Conservation (phyloP, 2,113 vertebrate genomes). For the Drymodes brunneopygia region DNA sequence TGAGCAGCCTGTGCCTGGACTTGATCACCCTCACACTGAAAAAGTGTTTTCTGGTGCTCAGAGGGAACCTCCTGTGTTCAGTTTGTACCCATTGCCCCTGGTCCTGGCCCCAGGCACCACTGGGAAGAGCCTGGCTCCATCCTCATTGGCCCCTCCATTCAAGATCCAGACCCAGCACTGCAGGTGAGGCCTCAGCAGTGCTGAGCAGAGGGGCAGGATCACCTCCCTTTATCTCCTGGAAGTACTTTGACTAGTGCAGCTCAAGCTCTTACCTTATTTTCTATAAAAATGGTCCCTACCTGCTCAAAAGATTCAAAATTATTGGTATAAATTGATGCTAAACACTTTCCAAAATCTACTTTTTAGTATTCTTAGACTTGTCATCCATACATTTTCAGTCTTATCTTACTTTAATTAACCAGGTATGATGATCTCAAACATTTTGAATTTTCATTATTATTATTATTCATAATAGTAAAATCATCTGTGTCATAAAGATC, state of each 20-base stretch:
- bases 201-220: background rate
- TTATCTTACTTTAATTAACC: background rate
- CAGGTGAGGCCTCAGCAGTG: background rate
- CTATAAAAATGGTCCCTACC: background rate
- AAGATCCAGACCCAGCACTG: background rate
- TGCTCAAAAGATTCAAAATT: background rate
- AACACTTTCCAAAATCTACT: background rate
- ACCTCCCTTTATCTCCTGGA: background rate
- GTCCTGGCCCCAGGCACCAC: background rate
- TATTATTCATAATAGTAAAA: background rate
- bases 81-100: background rate
- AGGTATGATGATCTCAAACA: background rate
- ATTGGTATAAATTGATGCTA: background rate
- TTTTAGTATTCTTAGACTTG: background rate
- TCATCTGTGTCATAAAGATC: background rate
- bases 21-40: background rate
- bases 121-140: background rate
- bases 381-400: background rate
- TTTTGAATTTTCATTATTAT: background rate
- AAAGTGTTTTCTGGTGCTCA: background rate
- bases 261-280: background rate
- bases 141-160: background rate
- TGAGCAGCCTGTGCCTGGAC: background rate
- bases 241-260: background rate
- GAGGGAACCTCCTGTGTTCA: background rate